Evolutionary conservation across 37 sponge, comb jelly and placozoan species (phyloP).

Genomic region (Hormiphora californensis): DNA sequence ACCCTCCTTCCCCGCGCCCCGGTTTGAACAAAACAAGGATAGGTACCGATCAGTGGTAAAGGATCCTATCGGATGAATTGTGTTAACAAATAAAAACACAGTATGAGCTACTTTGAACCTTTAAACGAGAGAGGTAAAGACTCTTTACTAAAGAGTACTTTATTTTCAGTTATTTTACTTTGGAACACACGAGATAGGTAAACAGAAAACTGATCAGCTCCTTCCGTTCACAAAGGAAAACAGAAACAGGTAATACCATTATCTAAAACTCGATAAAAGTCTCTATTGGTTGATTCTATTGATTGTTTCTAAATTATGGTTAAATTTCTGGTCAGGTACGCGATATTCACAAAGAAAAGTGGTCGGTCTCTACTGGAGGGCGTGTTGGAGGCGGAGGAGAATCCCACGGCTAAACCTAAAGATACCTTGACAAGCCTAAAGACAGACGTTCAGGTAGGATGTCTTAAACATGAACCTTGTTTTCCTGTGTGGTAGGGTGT

Average conservation of each 20-base stretch:
- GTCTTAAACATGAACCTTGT: background rate
- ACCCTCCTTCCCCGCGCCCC: no score
- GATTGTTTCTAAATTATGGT: no score
- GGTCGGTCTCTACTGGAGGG: conserved; percentile 6
- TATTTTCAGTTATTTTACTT: conserved; percentile 42
- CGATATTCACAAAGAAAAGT: background rate
- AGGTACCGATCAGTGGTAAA: no score
- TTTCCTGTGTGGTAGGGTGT: no score
- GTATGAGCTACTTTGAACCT: no score
- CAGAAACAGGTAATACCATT: no score
- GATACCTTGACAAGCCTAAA: background rate
- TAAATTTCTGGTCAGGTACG: conserved; percentile 1
- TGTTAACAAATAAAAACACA: no score
- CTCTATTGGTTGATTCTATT: no score
- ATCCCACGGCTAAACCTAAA: conserved; percentile 22
- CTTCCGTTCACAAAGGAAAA: conserved; percentile 4
- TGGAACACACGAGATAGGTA: conserved; percentile 38
- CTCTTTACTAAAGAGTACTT: background rate
- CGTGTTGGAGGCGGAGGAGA: conserved; percentile 43
- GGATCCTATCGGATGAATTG: no score
- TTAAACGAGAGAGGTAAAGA: no score
- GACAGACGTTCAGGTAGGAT: background rate
- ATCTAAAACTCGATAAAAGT: no score
- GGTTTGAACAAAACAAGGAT: no score
- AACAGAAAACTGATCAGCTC: background rate